Percentiles rank a stretch among this genome's conserved stretches.
Evolutionary conservation across 2,113 vertebrate genomes (phyloP).

Genomic region (Daphoenositta chrysoptera): DNA sequence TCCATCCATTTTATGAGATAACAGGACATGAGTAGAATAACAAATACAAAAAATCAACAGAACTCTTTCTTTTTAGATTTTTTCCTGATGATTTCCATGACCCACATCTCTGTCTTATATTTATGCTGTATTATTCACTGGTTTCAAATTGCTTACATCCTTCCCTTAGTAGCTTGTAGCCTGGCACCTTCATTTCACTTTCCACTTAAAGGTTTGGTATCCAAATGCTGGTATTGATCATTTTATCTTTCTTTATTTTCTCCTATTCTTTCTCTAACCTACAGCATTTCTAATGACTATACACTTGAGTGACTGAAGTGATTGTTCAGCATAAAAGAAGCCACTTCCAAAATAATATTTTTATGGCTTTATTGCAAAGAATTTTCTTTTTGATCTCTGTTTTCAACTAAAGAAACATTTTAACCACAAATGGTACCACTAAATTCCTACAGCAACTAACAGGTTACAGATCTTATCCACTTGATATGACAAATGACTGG

Average conservation of each 20-base stretch:
- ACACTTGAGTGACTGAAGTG: neutral
- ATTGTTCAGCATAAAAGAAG: neutral
- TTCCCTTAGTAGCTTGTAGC: neutral
- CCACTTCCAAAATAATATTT: neutral
- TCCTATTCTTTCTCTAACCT: neutral
- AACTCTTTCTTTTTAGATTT: neutral
- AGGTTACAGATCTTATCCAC: neutral
- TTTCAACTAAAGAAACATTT: constrained; percentile 12
- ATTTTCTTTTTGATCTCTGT: neutral
- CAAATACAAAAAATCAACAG: neutral
- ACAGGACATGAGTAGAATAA: neutral
- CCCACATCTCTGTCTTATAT: neutral
- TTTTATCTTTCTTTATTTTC: neutral
- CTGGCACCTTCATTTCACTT: neutral
- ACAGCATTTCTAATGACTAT: neutral
- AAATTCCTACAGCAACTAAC: neutral
- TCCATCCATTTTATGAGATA: neutral
- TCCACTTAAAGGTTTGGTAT: neutral
- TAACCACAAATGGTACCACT: neutral
- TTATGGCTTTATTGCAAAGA: neutral
- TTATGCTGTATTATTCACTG: neutral
- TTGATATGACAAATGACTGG: neutral
- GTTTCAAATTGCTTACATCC: neutral
- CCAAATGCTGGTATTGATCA: neutral
- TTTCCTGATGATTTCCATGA: neutral